Conservation (phyloP, 2,113 vertebrate genomes). For the Tenebrosternarchus preto region DNA sequence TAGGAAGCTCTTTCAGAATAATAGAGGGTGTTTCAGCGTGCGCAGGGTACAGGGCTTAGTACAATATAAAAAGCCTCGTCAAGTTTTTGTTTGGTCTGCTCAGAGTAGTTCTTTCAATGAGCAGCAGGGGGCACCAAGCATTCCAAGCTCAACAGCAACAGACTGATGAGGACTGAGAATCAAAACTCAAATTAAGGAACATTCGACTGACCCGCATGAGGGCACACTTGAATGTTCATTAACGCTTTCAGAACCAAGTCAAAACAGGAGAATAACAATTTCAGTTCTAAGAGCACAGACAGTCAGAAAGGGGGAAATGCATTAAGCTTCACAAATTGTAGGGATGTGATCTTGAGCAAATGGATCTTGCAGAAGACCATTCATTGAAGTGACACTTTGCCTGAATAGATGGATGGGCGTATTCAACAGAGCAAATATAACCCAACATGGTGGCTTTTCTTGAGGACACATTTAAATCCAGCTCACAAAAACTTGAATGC, state of each 20-base stretch:
- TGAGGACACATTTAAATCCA: conserved; percentile 4
- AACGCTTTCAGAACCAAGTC: background rate
- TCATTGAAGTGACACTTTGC: conserved; percentile 14
- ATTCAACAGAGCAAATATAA: conserved; percentile 13
- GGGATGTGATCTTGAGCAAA: background rate
- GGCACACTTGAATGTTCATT: conserved; percentile 18
- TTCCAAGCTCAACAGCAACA: conserved; percentile 38
- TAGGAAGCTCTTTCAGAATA: background rate
- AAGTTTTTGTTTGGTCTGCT: background rate
- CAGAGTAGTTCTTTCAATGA: background rate
- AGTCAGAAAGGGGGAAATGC: no score
- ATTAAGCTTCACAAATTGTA: background rate
- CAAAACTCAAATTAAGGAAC: conserved; percentile 15
- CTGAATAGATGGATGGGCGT: background rate
- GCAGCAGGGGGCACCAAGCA: conserved; percentile 6
- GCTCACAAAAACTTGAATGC: background rate
- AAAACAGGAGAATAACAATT: conserved; percentile 5
- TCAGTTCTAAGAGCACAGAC: conserved; percentile 3
- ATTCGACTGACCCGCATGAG: conserved; percentile 15
- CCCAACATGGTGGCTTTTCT: conserved; percentile 2
- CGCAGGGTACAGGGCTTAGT: background rate
- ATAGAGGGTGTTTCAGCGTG: background rate
- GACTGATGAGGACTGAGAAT: conserved; percentile 19
- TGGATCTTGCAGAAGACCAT: conserved; percentile 20
- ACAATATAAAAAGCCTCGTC: conserved; percentile 9